These are phyloP conservation scores for Plecotus auritus DNA, from an alignment of 2,113 vertebrate species.

Conservation along the genomic window DNA sequence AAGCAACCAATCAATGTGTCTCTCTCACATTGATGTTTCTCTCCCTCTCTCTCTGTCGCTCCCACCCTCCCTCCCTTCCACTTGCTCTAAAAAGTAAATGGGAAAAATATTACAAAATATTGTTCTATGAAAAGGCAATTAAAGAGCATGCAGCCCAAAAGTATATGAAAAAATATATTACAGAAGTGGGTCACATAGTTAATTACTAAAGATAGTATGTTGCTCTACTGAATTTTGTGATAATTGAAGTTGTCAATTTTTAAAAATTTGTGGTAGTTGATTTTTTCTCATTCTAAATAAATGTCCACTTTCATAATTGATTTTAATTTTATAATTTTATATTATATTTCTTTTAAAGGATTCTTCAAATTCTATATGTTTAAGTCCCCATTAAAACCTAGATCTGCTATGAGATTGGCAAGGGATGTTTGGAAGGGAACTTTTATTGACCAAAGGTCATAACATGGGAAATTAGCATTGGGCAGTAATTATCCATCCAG, in stretches of 20 bases:
- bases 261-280: neutral
- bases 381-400: neutral
- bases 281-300: slow-evolving; percentile 16
- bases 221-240: neutral
- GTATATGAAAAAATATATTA: neutral
- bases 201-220: neutral
- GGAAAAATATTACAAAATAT: neutral
- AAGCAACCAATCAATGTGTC: too few species aligned
- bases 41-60: too few species aligned
- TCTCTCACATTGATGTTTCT: too few species aligned
- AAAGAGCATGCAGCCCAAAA: neutral
- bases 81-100: too few species aligned
- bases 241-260: neutral
- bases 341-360: neutral
- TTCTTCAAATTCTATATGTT: neutral
- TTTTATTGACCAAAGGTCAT: neutral
- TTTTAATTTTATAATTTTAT: neutral
- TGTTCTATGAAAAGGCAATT: neutral
- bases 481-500: neutral
- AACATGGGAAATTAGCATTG: neutral
- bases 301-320: neutral
- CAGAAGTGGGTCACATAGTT: neutral
- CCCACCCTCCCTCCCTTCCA: too few species aligned
- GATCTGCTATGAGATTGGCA: neutral
- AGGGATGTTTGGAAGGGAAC: neutral